Evolutionary conservation across 2,888 invertebrate species (phyloP).

Genomic region (Aplocera efformata): DNA sequence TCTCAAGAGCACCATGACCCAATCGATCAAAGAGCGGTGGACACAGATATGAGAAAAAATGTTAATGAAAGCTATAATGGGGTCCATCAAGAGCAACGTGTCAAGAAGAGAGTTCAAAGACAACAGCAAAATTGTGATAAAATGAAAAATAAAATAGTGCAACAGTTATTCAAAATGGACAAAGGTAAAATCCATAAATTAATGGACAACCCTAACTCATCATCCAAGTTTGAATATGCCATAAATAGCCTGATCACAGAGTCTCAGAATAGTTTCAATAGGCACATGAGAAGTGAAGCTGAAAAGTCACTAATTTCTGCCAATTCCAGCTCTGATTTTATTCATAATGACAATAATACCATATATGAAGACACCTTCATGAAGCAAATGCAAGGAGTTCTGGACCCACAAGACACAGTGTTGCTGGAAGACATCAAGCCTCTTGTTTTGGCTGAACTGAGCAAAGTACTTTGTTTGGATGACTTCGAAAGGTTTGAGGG

Average conservation of each 20-base stretch:
- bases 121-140: slow-evolving; percentile 60
- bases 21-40: slow-evolving; percentile 31
- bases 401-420: slow-evolving; percentile 80
- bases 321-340: slow-evolving; percentile 65
- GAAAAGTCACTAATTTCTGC: slow-evolving; percentile 61
- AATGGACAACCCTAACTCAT: slow-evolving; percentile 73
- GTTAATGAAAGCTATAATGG: slow-evolving; percentile 24
- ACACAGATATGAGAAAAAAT: slow-evolving; percentile 32
- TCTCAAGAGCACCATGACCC: slow-evolving; percentile 38
- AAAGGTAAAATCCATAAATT: slow-evolving; percentile 72
- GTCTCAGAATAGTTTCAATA: slow-evolving; percentile 71
- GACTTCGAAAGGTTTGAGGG: slow-evolving; percentile 49
- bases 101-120: slow-evolving; percentile 47
- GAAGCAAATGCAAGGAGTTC: slow-evolving; percentile 82
- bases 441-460: slow-evolving; percentile 80
- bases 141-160: slow-evolving; percentile 73
- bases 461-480: slow-evolving; percentile 75
- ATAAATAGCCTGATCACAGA: slow-evolving; percentile 73
- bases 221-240: slow-evolving; percentile 75
- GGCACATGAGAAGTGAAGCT: slow-evolving; percentile 67
- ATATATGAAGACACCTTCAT: slow-evolving; percentile 88
- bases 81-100: slow-evolving; percentile 44
- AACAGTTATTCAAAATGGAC: slow-evolving; percentile 75
- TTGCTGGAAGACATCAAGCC: slow-evolving; percentile 80
- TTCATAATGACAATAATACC: slow-evolving; percentile 81